Percentiles rank a stretch among this genome's conserved stretches.
Conservation (phyloP, 2,113 vertebrate genomes). For the Oxygymnocypris stewartii region DNA sequence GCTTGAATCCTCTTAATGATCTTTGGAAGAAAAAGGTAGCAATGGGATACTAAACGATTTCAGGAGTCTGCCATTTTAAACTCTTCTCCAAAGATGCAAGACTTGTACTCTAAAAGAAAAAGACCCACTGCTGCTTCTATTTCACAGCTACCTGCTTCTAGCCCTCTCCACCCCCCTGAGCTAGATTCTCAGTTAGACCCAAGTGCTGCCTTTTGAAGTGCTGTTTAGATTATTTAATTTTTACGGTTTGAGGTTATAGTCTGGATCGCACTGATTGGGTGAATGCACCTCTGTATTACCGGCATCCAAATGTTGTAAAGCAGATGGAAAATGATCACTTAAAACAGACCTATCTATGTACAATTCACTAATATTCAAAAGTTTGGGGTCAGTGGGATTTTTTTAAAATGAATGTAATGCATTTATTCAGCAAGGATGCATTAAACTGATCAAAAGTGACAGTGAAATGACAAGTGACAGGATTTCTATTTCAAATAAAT, state of each 20-base stretch:
- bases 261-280: constrained; percentile 42
- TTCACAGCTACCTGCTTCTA: constrained; percentile 49
- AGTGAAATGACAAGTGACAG: too few species aligned
- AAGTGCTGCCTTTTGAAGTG: constrained; percentile 54
- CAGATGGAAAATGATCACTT: constrained; percentile 49
- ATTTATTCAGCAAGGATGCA: too few species aligned
- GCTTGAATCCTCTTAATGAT: background rate
- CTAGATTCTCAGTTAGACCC: constrained; percentile 52
- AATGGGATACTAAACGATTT: background rate
- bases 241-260: background rate
- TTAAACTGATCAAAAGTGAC: too few species aligned
- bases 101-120: background rate
- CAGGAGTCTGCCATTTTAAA: constrained; percentile 7
- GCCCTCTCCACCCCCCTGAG: constrained; percentile 35
- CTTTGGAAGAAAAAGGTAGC: constrained; percentile 25
- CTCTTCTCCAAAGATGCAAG: constrained; percentile 37
- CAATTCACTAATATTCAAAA: background rate
- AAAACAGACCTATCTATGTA: constrained; percentile 29
- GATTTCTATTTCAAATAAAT: too few species aligned
- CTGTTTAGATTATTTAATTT: constrained; percentile 37
- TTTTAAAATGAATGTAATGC: background rate
- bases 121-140: constrained; percentile 43
- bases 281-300: constrained; percentile 1
- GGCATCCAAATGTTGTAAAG: constrained; percentile 37
- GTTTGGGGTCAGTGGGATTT: background rate